These are phyloP conservation scores for Battus philenor DNA, from an alignment of 1,140 invertebrate species.

Conservation along the genomic window DNA sequence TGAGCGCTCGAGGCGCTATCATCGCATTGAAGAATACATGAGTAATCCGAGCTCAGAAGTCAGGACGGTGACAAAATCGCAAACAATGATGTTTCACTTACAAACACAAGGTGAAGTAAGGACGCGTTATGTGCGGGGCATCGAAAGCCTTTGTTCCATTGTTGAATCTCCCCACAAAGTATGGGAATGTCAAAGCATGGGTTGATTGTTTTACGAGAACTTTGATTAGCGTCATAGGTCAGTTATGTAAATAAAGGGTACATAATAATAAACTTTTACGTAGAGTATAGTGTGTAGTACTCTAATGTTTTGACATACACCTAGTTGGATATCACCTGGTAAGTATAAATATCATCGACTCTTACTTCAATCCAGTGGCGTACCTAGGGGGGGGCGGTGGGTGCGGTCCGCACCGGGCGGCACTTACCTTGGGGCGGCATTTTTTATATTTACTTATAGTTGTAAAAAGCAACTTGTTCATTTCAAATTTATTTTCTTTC, in stretches of 20 bases:
- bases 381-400: no score
- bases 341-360: no score
- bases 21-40: constrained; percentile 21
- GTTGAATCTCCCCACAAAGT: constrained; percentile 31
- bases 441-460: no score
- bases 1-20: constrained; percentile 16
- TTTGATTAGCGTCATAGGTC: constrained; percentile 12
- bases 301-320: no score
- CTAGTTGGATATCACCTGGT: no score
- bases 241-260: neutral
- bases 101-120: constrained; percentile 20
- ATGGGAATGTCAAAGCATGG: constrained; percentile 30
- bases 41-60: constrained; percentile 25
- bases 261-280: no score
- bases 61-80: constrained; percentile 32
- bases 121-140: constrained; percentile 32
- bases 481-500: no score
- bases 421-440: no score
- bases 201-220: constrained; percentile 23
- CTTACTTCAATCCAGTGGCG: no score
- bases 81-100: constrained; percentile 62
- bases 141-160: constrained; percentile 59
- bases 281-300: no score
- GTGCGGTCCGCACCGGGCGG: no score
- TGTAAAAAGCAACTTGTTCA: no score